phyloP scores from a whole-genome alignment of 2,888 invertebrate species.

The Hirtodrosophila confusa region DNA sequence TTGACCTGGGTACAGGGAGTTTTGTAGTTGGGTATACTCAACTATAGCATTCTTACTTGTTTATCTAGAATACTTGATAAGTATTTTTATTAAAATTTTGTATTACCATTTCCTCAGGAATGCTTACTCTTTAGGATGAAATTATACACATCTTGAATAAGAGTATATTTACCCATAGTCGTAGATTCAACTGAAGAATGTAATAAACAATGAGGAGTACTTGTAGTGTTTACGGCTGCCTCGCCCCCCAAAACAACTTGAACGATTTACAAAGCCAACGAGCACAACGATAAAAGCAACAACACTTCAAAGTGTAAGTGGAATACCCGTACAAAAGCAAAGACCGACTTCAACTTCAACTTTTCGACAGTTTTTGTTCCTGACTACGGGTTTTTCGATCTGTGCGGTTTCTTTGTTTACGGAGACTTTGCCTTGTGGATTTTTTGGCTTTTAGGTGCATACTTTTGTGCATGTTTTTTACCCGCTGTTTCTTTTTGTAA shows the following conservation, averaged over 20 bases:
- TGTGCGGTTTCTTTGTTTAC: slow-evolving; percentile 57
- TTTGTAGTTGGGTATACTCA: too few species aligned
- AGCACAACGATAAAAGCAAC: slow-evolving; percentile 13
- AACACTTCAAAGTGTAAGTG: slow-evolving; percentile 26
- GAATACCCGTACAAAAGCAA: not conserved
- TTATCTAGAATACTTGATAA: too few species aligned
- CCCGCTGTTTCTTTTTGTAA: not conserved
- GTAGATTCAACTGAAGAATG: not conserved
- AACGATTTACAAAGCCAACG: slow-evolving; percentile 10
- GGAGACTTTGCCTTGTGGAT: slow-evolving; percentile 31
- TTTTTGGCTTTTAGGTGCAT: slow-evolving; percentile 58
- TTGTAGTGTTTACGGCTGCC: not conserved
- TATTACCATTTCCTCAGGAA: too few species aligned
- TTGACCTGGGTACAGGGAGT: too few species aligned
- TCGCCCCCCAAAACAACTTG: not conserved
- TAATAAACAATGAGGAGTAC: slow-evolving; percentile 3
- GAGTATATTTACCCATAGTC: too few species aligned
- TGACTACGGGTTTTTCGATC: slow-evolving; percentile 32
- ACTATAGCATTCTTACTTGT: too few species aligned
- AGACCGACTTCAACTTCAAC: slow-evolving; percentile 35
- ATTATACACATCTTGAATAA: slow-evolving; percentile 1
- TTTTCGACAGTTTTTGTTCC: slow-evolving; percentile 27
- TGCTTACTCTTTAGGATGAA: not conserved
- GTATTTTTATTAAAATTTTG: too few species aligned
- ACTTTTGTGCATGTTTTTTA: slow-evolving; percentile 18